Evolutionary conservation across 2,797 vertebrate species (phyloP).

Genomic region (Molossus alvarezi): DNA sequence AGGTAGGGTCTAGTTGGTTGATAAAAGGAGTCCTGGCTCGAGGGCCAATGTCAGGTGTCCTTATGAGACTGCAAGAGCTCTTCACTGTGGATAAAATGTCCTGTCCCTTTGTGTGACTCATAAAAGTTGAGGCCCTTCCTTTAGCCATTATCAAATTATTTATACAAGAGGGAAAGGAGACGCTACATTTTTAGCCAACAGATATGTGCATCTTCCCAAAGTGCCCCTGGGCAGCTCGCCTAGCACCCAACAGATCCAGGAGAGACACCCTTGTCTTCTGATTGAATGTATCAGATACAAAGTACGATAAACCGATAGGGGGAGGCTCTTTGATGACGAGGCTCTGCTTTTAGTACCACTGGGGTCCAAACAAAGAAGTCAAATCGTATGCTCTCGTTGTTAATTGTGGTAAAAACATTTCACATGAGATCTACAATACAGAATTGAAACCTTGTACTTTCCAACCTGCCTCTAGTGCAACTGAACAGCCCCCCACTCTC

Average conservation of each 20-base stretch:
- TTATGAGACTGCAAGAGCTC: background rate
- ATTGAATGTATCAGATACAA: background rate
- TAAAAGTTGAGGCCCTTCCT: background rate
- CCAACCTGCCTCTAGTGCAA: background rate
- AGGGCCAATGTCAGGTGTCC: background rate
- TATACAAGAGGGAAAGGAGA: background rate
- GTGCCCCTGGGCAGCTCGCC: background rate
- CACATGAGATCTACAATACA: background rate
- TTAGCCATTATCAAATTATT: background rate
- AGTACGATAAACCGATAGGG: background rate
- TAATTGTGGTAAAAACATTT: background rate
- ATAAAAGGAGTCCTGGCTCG: background rate
- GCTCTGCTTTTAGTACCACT: background rate
- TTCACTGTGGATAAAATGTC: background rate
- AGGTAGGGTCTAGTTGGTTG: background rate
- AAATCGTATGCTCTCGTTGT: background rate
- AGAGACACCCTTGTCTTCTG: background rate
- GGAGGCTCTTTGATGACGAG: background rate
- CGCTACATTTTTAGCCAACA: conserved; percentile 12
- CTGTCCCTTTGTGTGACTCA: background rate
- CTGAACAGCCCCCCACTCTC: background rate
- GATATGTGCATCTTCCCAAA: background rate
- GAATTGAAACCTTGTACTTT: background rate
- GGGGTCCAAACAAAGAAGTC: conserved; percentile 1
- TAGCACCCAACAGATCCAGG: background rate